These are phyloP conservation scores for Thera obeliscata DNA, from an alignment of 2,888 invertebrate species.

Conservation along the genomic window DNA sequence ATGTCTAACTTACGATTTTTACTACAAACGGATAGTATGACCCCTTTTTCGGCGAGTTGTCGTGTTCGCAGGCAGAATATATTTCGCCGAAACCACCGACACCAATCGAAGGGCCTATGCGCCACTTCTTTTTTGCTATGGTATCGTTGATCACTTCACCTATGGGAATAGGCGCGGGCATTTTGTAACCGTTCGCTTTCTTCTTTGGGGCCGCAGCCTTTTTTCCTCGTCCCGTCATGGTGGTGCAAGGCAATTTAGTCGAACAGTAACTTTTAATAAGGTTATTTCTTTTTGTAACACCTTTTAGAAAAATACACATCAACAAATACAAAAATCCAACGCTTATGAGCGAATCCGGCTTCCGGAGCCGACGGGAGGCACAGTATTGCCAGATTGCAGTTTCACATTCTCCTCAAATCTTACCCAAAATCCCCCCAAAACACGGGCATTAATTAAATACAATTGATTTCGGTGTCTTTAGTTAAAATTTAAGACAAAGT, in stretches of 20 bases:
- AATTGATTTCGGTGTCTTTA: too few relatives aligned
- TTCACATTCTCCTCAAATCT: too few relatives aligned
- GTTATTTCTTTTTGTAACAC: neutral
- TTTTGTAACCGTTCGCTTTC: slow-evolving; percentile 78
- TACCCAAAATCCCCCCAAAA: too few relatives aligned
- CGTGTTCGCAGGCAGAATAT: slow-evolving; percentile 90
- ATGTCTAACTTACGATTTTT: slow-evolving; percentile 88
- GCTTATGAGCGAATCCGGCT: too few relatives aligned
- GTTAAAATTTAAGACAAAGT: too few relatives aligned
- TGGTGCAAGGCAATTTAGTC: neutral
- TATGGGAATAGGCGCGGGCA: slow-evolving; percentile 88
- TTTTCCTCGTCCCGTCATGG: slow-evolving; percentile 68
- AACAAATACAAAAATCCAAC: too few relatives aligned
- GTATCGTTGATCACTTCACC: slow-evolving; percentile 91
- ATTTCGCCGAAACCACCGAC: slow-evolving; percentile 97
- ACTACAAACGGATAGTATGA: slow-evolving; percentile 88
- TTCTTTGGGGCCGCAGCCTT: slow-evolving; percentile 71
- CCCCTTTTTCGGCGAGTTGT: slow-evolving; percentile 77
- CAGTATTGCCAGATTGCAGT: too few relatives aligned
- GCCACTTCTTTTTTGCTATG: slow-evolving; percentile 91
- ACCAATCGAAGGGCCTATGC: slow-evolving; percentile 93
- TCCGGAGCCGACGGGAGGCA: too few relatives aligned
- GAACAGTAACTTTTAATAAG: neutral
- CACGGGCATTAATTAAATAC: too few relatives aligned
- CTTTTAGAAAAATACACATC: too few relatives aligned